Evolutionary conservation across 2,888 invertebrate genomes (phyloP).

Genomic region (Creontiades dilutus): DNA sequence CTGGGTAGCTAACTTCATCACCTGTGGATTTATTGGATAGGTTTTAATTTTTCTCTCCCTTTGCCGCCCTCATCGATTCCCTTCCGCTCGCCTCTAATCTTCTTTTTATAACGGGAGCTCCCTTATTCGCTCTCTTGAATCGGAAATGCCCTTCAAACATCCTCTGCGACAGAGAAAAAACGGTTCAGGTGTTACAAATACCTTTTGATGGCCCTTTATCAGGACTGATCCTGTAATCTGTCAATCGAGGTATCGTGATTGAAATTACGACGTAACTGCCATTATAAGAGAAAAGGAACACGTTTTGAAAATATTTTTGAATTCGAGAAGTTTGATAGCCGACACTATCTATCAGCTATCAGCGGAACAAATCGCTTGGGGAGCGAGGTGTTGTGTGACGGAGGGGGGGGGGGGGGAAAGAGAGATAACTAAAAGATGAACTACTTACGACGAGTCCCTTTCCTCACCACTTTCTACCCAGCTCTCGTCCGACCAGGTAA

Average conservation of each 20-base stretch:
- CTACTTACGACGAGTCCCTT: no score
- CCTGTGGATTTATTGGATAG: constrained; percentile 47
- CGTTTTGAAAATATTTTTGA: no score
- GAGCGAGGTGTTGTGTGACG: no score
- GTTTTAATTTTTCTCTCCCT: constrained; percentile 35
- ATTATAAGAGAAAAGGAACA: no score
- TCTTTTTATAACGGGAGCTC: neutral
- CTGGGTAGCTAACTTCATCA: constrained; percentile 34
- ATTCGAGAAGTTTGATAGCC: no score
- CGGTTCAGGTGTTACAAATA: constrained; percentile 16
- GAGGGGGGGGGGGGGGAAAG: no score
- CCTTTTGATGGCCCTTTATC: constrained; percentile 23
- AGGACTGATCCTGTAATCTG: neutral
- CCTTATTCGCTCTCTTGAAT: constrained; percentile 37
- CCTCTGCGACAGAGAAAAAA: neutral
- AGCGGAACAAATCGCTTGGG: no score
- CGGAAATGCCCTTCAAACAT: constrained; percentile 20
- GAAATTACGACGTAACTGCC: neutral
- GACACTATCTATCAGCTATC: no score
- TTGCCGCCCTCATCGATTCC: constrained; percentile 14
- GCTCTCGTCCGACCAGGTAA: no score
- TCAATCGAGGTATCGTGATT: neutral
- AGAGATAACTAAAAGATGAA: no score
- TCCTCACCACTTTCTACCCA: no score
- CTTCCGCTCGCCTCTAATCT: constrained; percentile 5